Conservation (phyloP, 2,888 invertebrate species). For the Anticlea derivata region DNA sequence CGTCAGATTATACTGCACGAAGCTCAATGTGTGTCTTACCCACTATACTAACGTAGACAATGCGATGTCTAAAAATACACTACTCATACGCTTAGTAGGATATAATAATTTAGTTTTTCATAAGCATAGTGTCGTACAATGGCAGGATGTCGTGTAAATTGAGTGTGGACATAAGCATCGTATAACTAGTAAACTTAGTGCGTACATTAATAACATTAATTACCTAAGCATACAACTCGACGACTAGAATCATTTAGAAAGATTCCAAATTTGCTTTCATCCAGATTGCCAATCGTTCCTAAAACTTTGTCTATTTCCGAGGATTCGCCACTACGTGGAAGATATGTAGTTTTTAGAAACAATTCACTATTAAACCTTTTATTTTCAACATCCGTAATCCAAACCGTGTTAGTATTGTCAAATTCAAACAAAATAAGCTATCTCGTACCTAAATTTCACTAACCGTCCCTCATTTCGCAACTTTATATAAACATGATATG, state of each 20-base stretch:
- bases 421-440: conserved; percentile 61
- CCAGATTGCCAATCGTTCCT: conserved; percentile 31
- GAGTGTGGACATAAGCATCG: conserved; percentile 81
- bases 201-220: conserved; percentile 75
- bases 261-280: conserved; percentile 73
- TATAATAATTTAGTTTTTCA: conserved; percentile 76
- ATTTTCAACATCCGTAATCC: conserved; percentile 72
- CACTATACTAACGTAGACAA: conserved; percentile 81
- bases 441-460: conserved; percentile 62
- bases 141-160: conserved; percentile 81
- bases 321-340: conserved; percentile 76
- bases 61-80: conserved; percentile 83
- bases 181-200: conserved; percentile 79
- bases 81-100: conserved; percentile 80
- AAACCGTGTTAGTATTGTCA: conserved; percentile 74
- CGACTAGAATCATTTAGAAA: conserved; percentile 81
- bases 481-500: conserved; percentile 71
- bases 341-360: conserved; percentile 76
- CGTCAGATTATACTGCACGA: conserved; percentile 75
- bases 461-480: conserved; percentile 60
- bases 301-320: conserved; percentile 57
- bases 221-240: conserved; percentile 73
- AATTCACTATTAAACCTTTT: conserved; percentile 79
- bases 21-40: conserved; percentile 80
- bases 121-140: conserved; percentile 80